Evolutionary conservation across 2,797 vertebrate genomes (phyloP).

Genomic region (Thripadectes ignobilis): DNA sequence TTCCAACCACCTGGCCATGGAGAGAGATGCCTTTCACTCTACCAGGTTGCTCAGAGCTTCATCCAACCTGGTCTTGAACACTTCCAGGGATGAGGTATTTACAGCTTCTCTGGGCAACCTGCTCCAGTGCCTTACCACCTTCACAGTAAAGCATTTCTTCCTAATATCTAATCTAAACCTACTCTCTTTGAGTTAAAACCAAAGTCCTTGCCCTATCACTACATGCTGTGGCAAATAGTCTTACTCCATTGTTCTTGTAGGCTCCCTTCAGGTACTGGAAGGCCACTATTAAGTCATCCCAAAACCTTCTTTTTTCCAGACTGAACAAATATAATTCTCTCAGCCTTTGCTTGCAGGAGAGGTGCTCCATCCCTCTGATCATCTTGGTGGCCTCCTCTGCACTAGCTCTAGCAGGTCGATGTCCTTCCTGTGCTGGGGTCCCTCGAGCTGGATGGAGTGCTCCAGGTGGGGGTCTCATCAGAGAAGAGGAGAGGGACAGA

Average conservation of each 20-base stretch:
- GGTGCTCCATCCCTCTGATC: background rate
- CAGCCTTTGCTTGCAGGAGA: background rate
- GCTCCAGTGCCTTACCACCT: background rate
- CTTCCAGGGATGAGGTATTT: background rate
- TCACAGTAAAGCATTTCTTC: background rate
- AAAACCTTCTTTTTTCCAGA: background rate
- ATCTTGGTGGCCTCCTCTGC: background rate
- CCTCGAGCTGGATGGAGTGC: background rate
- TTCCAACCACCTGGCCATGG: background rate
- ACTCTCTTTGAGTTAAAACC: background rate
- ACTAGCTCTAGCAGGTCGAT: rapidly evolving
- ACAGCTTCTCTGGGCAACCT: background rate
- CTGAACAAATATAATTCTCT: background rate
- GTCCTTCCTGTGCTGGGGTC: background rate
- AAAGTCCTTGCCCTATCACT: background rate
- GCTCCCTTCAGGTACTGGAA: background rate
- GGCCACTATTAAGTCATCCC: rapidly evolving
- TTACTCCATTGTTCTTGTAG: background rate
- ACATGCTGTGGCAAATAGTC: background rate
- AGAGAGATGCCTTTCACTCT: background rate
- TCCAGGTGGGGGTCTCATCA: background rate
- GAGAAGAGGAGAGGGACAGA: background rate
- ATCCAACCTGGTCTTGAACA: background rate
- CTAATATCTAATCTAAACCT: background rate
- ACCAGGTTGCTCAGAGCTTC: background rate